phyloP scores from a whole-genome alignment of 2,113 vertebrate species.

The Thymallus thymallus region DNA sequence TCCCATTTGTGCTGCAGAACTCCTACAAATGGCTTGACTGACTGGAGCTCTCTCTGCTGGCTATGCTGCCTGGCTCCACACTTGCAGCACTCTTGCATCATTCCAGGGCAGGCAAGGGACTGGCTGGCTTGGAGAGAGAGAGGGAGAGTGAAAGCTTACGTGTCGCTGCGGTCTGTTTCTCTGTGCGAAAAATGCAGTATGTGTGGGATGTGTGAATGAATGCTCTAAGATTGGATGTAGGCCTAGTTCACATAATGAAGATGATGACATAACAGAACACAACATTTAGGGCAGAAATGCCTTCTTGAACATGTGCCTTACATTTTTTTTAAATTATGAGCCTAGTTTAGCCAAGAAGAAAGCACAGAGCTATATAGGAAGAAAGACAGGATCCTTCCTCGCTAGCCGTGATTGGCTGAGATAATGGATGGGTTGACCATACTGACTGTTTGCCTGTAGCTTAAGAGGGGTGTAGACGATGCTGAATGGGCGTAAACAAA shows the following conservation, averaged over 20 bases:
- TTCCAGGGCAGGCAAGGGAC: not conserved
- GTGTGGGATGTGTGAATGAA: constrained; percentile 4
- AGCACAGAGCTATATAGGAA: too few relatives aligned
- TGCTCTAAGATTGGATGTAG: not conserved
- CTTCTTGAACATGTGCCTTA: not conserved
- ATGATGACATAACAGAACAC: not conserved
- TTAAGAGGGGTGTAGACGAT: too few relatives aligned
- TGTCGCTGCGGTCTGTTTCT: not conserved
- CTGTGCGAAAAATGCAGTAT: not conserved
- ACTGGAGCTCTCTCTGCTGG: constrained; percentile 42
- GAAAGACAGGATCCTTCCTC: too few relatives aligned
- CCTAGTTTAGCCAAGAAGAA: not conserved
- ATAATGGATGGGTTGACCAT: too few relatives aligned
- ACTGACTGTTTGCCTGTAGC: too few relatives aligned
- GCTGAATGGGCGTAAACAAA: too few relatives aligned
- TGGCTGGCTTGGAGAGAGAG: not conserved
- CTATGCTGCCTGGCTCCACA: constrained; percentile 1
- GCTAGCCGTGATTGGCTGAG: too few relatives aligned
- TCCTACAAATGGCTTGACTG: constrained; percentile 56
- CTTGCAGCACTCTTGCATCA: constrained; percentile 4
- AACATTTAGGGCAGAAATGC: not conserved
- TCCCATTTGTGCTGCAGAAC: constrained; percentile 13
- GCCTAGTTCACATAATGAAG: not conserved
- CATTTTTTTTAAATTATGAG: not conserved
- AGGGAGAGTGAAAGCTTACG: not conserved